Evolutionary conservation across 2,113 vertebrate species (phyloP).

Genomic region (Bos indicus): DNA sequence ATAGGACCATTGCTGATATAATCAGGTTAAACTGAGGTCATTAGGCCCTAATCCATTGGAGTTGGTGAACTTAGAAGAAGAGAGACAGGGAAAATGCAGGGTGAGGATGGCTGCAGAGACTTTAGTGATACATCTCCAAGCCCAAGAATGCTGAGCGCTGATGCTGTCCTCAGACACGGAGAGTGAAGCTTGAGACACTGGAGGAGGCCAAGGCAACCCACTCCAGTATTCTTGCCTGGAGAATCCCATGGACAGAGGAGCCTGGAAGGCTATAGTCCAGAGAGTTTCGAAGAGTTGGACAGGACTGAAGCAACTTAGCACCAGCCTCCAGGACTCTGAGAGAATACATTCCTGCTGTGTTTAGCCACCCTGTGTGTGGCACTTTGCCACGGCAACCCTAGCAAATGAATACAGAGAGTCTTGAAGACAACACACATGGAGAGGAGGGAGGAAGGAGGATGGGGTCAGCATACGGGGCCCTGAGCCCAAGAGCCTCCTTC

Average conservation of each 20-base stretch:
- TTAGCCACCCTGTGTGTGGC: not conserved
- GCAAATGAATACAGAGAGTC: not conserved
- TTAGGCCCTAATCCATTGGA: not conserved
- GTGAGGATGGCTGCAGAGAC: not conserved
- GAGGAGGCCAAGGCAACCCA: not conserved
- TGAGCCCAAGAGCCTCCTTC: not conserved
- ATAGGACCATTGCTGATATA: not conserved
- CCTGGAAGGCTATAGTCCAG: not conserved
- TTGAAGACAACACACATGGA: not conserved
- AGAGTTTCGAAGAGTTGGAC: not conserved
- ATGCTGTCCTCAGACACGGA: not conserved
- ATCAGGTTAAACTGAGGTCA: not conserved
- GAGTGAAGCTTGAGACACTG: not conserved
- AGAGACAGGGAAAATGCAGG: not conserved
- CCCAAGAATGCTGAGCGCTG: not conserved
- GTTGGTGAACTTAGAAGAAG: not conserved
- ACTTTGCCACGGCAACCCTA: not conserved
- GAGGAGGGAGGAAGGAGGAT: not conserved
- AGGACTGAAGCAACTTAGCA: not conserved
- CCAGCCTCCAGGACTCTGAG: not conserved
- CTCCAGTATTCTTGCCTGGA: not conserved
- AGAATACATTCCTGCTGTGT: not conserved
- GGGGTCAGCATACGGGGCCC: not conserved
- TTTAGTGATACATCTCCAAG: not conserved
- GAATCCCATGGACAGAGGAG: not conserved